Evolutionary conservation across 2,797 vertebrate species (phyloP).

Genomic region (Melanogrammus aeglefinus): DNA sequence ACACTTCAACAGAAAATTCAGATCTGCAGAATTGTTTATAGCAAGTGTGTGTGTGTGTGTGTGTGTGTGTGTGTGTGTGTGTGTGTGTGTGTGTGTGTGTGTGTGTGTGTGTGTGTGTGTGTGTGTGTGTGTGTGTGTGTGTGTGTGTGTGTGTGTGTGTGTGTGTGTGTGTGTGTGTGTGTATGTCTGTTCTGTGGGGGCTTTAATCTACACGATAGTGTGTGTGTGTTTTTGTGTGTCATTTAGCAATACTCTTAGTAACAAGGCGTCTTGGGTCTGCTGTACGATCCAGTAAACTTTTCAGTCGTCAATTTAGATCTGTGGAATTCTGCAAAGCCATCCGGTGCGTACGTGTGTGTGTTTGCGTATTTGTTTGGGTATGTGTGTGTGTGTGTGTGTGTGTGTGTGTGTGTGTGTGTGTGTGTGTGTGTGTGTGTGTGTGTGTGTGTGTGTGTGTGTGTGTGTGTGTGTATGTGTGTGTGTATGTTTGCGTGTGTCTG

Average conservation of each 20-base stretch:
- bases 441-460: neutral
- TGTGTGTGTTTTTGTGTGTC: neutral
- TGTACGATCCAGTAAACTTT: neutral
- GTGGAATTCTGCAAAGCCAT: neutral
- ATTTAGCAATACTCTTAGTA: neutral
- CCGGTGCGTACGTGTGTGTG: neutral
- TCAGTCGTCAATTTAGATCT: neutral
- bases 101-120: neutral
- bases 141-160: neutral
- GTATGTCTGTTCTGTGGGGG: neutral
- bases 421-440: neutral
- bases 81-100: neutral
- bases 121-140: neutral
- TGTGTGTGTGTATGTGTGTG: neutral
- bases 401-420: neutral
- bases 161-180: neutral
- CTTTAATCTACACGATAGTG: neutral
- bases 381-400: neutral
- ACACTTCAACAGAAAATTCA: neutral
- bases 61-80: neutral
- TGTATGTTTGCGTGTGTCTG: conserved; percentile 1
- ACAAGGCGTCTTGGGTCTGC: neutral
- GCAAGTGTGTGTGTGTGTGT: neutral
- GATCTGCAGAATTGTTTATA: neutral
- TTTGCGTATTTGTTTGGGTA: neutral